phyloP scores from a whole-genome alignment of 2,797 vertebrate genomes.

The Platalea minor region DNA sequence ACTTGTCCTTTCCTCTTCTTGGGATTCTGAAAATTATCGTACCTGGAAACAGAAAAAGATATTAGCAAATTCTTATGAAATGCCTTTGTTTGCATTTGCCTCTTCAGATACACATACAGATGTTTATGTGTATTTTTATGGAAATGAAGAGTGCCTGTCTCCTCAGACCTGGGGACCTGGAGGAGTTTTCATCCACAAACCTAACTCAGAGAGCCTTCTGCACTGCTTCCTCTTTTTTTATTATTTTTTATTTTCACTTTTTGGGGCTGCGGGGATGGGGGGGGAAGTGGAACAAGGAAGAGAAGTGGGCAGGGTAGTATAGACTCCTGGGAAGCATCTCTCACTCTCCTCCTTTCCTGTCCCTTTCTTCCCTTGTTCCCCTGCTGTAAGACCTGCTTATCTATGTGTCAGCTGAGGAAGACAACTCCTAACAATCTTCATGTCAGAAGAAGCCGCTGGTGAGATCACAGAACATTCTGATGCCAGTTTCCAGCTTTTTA shows the following conservation, averaged over 20 bases:
- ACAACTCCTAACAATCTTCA: background rate
- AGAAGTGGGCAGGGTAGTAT: background rate
- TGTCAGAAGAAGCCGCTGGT: background rate
- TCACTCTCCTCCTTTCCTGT: background rate
- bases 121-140: background rate
- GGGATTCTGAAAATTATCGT: constrained; percentile 83
- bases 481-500: background rate
- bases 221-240: background rate
- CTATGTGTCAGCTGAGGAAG: background rate
- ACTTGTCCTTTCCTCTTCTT: constrained; percentile 77
- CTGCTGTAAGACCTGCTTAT: background rate
- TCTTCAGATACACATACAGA: background rate
- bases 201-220: background rate
- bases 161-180: background rate
- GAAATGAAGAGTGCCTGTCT: background rate
- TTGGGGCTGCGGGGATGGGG: too few species aligned
- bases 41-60: constrained; percentile 75
- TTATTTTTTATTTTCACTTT: background rate
- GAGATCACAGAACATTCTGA: background rate
- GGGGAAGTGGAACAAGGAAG: background rate
- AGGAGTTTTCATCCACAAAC: background rate
- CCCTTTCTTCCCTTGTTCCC: background rate
- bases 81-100: background rate
- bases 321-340: background rate
- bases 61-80: background rate